phyloP scores from a whole-genome alignment of 2,888 invertebrate genomes.

The Bursaphelenchus okinawaensis region DNA sequence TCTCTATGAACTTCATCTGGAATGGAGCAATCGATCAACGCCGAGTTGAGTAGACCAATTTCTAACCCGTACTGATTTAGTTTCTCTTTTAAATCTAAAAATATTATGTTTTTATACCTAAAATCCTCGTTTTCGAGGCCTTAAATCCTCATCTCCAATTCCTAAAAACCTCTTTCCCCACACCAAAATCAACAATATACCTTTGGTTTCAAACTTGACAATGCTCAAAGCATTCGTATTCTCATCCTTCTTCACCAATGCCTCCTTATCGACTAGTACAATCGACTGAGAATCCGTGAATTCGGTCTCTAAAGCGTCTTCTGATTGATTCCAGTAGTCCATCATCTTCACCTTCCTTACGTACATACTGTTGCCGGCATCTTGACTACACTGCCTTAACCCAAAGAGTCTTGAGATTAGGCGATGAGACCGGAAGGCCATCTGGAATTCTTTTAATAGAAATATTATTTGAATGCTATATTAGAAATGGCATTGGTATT shows the following conservation, averaged over 20 bases:
- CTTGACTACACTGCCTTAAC: not conserved
- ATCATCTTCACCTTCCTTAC: conserved; percentile 17
- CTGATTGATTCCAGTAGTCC: conserved; percentile 28
- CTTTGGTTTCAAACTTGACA: conserved; percentile 14
- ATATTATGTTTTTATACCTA: not conserved
- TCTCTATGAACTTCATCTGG: conserved; percentile 21
- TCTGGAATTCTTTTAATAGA: conserved; percentile 9
- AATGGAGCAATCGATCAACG: conserved; percentile 37
- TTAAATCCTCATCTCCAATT: too few relatives aligned
- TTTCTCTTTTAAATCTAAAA: conserved; percentile 32
- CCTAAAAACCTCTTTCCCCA: too few relatives aligned
- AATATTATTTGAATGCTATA: too few relatives aligned
- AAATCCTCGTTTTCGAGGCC: too few relatives aligned
- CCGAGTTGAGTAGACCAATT: conserved; percentile 37
- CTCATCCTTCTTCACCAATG: conserved; percentile 29
- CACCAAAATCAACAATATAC: not conserved
- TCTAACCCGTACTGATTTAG: conserved; percentile 43
- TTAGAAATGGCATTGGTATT: too few relatives aligned
- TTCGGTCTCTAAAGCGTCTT: conserved; percentile 22
- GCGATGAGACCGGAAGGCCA: not conserved
- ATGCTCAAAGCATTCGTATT: not conserved
- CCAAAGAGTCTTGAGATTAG: not conserved
- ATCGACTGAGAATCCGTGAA: conserved; percentile 20
- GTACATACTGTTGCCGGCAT: not conserved
- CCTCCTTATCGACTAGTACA: conserved; percentile 24